Percentiles rank a stretch among this genome's conserved stretches.
These are phyloP conservation scores for Xylota segnis DNA, from an alignment of 2,888 invertebrate species.

Conservation along the genomic window DNA sequence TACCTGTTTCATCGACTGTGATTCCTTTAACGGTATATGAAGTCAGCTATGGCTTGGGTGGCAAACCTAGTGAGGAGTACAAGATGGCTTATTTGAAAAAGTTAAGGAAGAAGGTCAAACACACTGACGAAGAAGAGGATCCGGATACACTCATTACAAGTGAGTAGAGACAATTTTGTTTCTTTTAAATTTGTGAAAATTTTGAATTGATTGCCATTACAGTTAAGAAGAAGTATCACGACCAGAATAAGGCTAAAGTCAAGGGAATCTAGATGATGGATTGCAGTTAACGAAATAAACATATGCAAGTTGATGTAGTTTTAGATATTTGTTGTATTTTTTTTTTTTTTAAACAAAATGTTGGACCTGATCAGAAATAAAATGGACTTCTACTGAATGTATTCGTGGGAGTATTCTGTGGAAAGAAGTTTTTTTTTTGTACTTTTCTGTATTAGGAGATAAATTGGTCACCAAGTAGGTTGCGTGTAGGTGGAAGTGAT, in stretches of 20 bases:
- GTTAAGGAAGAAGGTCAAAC: conserved; percentile 83
- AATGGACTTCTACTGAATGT: conserved; percentile 12
- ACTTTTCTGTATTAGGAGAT: conserved; percentile 3
- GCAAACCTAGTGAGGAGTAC: conserved; percentile 84
- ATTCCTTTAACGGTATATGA: conserved; percentile 88
- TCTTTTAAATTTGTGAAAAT: conserved; percentile 18
- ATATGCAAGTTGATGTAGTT: conserved; percentile 7
- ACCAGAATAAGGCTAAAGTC: conserved; percentile 81
- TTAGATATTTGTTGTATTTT: conserved; percentile 35
- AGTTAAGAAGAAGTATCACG: conserved; percentile 82
- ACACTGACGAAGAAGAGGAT: conserved; percentile 79
- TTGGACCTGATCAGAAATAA: conserved; percentile 50
- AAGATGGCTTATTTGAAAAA: conserved; percentile 84
- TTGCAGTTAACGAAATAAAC: not conserved
- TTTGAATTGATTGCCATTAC: conserved; percentile 70
- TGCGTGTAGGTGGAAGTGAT: conserved; percentile 35
- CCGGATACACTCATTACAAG: conserved; percentile 83
- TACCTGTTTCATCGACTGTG: conserved; percentile 88
- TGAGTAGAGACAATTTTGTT: conserved; percentile 72
- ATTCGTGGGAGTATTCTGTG: conserved; percentile 30
- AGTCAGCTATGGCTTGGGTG: conserved; percentile 86
- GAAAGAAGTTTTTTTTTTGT: not conserved
- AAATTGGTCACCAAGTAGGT: conserved; percentile 2
- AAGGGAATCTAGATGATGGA: conserved; percentile 78
- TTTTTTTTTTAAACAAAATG: conserved; percentile 22